These are phyloP conservation scores for Notoglanidium macrostoma DNA, from an alignment of 2,797 vertebrate genomes.

Conservation along the genomic window DNA sequence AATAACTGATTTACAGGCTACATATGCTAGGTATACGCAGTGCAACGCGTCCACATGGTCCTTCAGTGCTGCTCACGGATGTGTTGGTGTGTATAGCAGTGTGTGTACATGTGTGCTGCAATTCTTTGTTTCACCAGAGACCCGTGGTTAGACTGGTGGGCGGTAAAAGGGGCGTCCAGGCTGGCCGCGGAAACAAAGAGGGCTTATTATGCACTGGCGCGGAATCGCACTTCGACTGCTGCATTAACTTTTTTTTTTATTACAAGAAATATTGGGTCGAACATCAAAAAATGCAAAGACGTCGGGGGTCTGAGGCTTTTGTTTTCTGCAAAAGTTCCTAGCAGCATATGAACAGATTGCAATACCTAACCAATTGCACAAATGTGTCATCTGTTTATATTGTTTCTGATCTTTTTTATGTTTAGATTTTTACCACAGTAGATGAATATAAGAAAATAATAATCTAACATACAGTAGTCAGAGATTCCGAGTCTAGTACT, in stretches of 20 bases:
- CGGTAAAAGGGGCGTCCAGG: neutral
- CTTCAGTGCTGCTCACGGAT: neutral
- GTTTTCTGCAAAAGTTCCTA: conserved; percentile 10
- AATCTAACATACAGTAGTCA: neutral
- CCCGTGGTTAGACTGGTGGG: conserved; percentile 10
- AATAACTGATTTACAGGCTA: neutral
- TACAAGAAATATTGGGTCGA: neutral
- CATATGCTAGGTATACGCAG: neutral
- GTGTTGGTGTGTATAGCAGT: conserved; percentile 2
- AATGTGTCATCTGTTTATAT: neutral
- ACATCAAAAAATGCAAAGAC: neutral
- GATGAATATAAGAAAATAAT: neutral
- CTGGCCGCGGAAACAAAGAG: conserved; percentile 15
- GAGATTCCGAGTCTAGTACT: neutral
- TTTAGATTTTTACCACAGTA: neutral
- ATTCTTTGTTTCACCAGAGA: conserved; percentile 36
- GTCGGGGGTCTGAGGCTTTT: neutral
- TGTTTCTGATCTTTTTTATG: neutral
- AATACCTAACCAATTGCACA: neutral
- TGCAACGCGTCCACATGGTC: conserved; percentile 20
- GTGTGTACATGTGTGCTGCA: neutral
- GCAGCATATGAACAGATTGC: neutral
- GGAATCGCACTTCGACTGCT: neutral
- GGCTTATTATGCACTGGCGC: neutral
- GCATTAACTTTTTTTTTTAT: conserved; percentile 14